phyloP scores from a whole-genome alignment of 2,888 invertebrate genomes.

The Eupithecia pulchellata region DNA sequence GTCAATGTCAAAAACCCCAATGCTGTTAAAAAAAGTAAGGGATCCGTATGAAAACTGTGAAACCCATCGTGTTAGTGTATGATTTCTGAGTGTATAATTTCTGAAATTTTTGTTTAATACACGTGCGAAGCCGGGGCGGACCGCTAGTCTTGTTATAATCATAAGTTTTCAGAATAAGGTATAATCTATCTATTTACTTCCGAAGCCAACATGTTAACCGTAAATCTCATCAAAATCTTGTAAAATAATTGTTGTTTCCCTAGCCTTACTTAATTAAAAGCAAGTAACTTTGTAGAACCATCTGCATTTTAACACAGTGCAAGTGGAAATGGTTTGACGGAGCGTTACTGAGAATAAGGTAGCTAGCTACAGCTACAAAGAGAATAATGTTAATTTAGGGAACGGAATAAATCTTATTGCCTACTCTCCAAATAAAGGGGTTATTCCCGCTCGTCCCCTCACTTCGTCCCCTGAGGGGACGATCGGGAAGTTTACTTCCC shows the following conservation, averaged over 20 bases:
- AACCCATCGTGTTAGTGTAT: too few relatives aligned
- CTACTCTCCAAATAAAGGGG: slow-evolving; percentile 17
- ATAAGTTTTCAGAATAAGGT: too few relatives aligned
- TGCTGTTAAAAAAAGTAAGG: too few relatives aligned
- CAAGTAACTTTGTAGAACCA: slow-evolving; percentile 17
- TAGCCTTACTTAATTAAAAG: not conserved
- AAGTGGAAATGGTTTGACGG: slow-evolving; percentile 40
- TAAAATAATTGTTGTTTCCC: not conserved
- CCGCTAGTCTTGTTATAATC: too few relatives aligned
- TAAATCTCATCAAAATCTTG: not conserved
- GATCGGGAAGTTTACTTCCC: too few relatives aligned
- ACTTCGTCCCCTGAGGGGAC: too few relatives aligned
- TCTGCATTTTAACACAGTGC: slow-evolving; percentile 39
- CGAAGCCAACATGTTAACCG: not conserved
- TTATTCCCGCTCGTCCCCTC: too few relatives aligned
- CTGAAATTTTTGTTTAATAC: too few relatives aligned
- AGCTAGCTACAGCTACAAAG: slow-evolving; percentile 26
- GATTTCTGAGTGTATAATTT: too few relatives aligned
- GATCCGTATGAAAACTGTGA: too few relatives aligned
- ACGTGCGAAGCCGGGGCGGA: too few relatives aligned
- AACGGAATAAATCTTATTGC: slow-evolving; percentile 7
- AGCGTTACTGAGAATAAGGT: slow-evolving; percentile 38
- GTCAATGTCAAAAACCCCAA: too few relatives aligned
- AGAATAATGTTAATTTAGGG: slow-evolving; percentile 29
- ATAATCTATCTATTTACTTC: not conserved